These are phyloP conservation scores for Druon quercuslanigerum DNA, from an alignment of 1,140 invertebrate species.

Conservation along the genomic window DNA sequence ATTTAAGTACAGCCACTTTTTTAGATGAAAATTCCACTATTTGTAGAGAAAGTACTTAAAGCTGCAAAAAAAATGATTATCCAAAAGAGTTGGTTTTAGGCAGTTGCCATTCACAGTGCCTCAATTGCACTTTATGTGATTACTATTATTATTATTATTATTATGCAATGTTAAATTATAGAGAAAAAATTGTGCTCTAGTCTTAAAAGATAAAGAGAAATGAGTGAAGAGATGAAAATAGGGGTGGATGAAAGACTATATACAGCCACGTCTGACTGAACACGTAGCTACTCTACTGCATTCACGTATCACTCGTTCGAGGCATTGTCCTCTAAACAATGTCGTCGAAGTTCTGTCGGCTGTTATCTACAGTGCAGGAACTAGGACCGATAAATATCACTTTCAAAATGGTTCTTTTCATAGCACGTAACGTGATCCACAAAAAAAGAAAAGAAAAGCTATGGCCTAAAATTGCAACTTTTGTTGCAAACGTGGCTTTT, in stretches of 20 bases:
- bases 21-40: too few species aligned
- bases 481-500: too few species aligned
- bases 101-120: too few species aligned
- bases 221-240: neutral
- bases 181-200: neutral
- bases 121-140: too few species aligned
- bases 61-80: too few species aligned
- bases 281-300: constrained; percentile 21
- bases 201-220: neutral
- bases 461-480: neutral
- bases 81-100: too few species aligned
- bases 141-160: too few species aligned
- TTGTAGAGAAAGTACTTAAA: too few species aligned
- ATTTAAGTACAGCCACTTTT: too few species aligned
- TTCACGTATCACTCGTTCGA: constrained; percentile 15
- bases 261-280: constrained; percentile 24
- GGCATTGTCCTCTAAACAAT: constrained; percentile 28
- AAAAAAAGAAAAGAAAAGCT: neutral
- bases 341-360: neutral
- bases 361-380: constrained; percentile 23
- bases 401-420: neutral
- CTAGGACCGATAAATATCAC: constrained; percentile 1
- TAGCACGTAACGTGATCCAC: neutral
- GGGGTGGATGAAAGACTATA: neutral
- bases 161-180: too few species aligned